Evolutionary conservation across 2,888 invertebrate genomes (phyloP).

Genomic region (Nasonia oneida): DNA sequence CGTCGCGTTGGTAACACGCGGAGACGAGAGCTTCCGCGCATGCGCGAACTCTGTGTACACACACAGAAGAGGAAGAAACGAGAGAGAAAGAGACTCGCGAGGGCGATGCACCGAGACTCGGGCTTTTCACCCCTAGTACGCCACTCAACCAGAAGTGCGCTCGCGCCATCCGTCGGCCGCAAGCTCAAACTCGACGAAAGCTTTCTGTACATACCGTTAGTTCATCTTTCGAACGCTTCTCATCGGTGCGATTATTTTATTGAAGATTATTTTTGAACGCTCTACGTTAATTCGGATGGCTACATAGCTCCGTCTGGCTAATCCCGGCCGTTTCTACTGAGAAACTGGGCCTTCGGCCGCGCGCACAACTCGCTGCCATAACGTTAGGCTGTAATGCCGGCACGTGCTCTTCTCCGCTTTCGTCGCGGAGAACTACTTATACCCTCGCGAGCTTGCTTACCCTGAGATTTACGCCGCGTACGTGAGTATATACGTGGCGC

Average conservation of each 20-base stretch:
- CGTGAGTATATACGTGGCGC: too few species aligned
- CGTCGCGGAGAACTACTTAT: neutral
- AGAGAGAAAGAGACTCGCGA: slow-evolving; percentile 7
- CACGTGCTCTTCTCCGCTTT: slow-evolving; percentile 21
- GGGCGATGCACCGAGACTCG: neutral
- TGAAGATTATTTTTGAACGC: neutral
- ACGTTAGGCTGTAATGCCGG: neutral
- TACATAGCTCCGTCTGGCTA: neutral
- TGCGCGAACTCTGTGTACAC: neutral
- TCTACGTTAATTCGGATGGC: too few species aligned
- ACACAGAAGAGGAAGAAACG: neutral
- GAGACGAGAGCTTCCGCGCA: neutral
- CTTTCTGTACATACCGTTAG: neutral
- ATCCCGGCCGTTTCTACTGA: neutral
- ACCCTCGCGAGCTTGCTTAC: slow-evolving; percentile 11
- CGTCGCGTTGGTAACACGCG: slow-evolving; percentile 20
- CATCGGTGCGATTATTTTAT: neutral
- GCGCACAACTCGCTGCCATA: neutral
- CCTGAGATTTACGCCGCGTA: neutral
- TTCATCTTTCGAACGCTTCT: neutral
- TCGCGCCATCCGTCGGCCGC: slow-evolving; percentile 3
- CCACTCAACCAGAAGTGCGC: neutral
- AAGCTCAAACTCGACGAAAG: neutral
- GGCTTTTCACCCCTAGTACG: neutral
- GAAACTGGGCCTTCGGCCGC: neutral